These are phyloP conservation scores for Halcyon badia DNA, from an alignment of 2,797 vertebrate species.

Conservation along the genomic window DNA sequence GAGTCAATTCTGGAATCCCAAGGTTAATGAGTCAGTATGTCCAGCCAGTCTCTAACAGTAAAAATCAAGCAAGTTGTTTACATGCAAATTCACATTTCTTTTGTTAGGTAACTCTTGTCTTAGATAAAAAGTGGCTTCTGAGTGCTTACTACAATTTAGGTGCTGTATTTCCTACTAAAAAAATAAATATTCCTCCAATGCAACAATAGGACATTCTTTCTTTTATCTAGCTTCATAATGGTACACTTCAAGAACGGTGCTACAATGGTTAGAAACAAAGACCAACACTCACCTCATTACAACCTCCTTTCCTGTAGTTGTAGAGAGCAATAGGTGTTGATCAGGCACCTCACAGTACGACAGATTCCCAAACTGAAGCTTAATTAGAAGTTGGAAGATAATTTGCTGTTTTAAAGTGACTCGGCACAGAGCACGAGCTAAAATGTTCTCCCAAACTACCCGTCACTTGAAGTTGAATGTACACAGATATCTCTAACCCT, in stretches of 20 bases:
- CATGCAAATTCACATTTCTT: neutral
- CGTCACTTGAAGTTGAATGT: neutral
- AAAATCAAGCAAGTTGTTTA: neutral
- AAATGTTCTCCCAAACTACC: neutral
- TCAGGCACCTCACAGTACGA: neutral
- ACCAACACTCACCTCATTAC: too few species aligned
- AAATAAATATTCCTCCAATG: neutral
- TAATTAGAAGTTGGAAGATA: neutral
- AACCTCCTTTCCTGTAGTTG: too few species aligned
- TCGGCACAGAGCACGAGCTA: neutral
- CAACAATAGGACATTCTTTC: fast-evolving
- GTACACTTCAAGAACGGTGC: neutral
- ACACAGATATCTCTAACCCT: neutral
- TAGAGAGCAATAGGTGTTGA: neutral
- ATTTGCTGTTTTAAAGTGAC: neutral
- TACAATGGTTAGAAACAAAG: neutral
- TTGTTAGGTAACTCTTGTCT: neutral
- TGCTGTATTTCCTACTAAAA: neutral
- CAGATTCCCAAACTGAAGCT: neutral
- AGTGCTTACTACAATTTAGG: neutral
- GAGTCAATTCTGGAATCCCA: neutral
- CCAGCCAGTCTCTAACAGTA: neutral
- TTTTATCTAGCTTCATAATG: neutral
- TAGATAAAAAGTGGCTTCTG: neutral
- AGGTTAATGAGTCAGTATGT: neutral